Conservation (phyloP, 2,888 invertebrate species). For the Dicyrtoma fusca region DNA sequence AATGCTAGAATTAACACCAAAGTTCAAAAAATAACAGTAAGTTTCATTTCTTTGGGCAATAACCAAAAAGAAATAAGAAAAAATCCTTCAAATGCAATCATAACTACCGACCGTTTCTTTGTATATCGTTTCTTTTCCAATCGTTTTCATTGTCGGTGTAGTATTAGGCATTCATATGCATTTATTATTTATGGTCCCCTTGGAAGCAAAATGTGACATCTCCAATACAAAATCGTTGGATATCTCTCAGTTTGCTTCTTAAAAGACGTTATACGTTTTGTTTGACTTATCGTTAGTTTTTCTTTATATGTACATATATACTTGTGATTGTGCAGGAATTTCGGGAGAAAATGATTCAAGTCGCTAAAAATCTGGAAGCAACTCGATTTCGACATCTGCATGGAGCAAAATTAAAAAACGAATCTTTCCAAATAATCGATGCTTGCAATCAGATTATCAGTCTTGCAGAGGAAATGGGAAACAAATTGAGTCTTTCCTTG, state of each 20-base stretch:
- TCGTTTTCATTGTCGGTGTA: too few relatives aligned
- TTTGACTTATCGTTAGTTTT: too few relatives aligned
- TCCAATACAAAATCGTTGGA: too few relatives aligned
- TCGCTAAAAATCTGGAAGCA: conserved; percentile 16
- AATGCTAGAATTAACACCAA: conserved; percentile 35
- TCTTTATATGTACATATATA: too few relatives aligned
- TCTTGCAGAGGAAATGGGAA: conserved; percentile 27
- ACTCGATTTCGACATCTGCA: conserved; percentile 21
- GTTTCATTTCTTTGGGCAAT: not conserved
- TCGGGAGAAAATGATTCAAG: conserved; percentile 14
- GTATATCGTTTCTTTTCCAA: too few relatives aligned
- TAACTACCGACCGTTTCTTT: not conserved
- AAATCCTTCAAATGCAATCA: too few relatives aligned
- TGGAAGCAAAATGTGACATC: too few relatives aligned
- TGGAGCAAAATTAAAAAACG: conserved; percentile 25
- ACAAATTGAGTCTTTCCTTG: conserved; percentile 23
- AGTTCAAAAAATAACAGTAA: conserved; percentile 24
- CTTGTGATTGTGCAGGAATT: conserved; percentile 12
- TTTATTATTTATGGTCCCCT: too few relatives aligned
- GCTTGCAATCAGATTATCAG: conserved; percentile 29
- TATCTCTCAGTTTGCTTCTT: too few relatives aligned
- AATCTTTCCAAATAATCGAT: conserved; percentile 31
- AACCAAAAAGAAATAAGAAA: not conserved
- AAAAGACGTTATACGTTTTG: too few relatives aligned
- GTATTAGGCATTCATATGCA: too few relatives aligned